These are phyloP conservation scores for Perccottus glenii DNA, from an alignment of 2,113 vertebrate genomes.

Conservation along the genomic window DNA sequence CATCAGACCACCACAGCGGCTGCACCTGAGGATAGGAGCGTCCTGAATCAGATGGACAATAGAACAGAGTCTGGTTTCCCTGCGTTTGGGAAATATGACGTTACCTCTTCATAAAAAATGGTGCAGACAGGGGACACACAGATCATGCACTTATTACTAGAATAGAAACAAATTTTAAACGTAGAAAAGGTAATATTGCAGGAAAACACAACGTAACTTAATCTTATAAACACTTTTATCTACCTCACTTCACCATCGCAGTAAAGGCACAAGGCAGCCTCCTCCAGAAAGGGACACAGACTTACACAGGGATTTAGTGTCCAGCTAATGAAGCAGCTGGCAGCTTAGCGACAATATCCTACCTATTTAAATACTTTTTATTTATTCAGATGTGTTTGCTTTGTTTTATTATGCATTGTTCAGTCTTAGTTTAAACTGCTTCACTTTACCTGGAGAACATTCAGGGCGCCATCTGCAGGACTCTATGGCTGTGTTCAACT, in stretches of 20 bases:
- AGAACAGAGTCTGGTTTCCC: background rate
- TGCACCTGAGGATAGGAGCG: slow-evolving; percentile 60
- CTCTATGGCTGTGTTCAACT: slow-evolving; percentile 29
- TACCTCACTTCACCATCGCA: slow-evolving; percentile 62
- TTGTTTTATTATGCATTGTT: slow-evolving; percentile 20
- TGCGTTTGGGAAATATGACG: slow-evolving; percentile 10
- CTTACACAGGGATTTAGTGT: slow-evolving; percentile 19
- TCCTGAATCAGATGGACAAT: background rate
- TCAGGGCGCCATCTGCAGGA: slow-evolving; percentile 31
- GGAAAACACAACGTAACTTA: slow-evolving; percentile 43
- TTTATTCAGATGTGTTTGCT: slow-evolving; percentile 41
- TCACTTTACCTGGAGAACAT: slow-evolving; percentile 10
- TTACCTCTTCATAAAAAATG: slow-evolving; percentile 28
- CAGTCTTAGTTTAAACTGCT: slow-evolving; percentile 4
- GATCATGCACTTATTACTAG: slow-evolving; percentile 47
- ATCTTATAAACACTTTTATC: slow-evolving; percentile 50
- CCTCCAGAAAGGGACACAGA: slow-evolving; percentile 8
- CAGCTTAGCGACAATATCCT: slow-evolving; percentile 31
- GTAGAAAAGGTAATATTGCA: slow-evolving; percentile 8
- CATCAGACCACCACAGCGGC: slow-evolving; percentile 26
- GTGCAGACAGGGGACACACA: slow-evolving; percentile 42
- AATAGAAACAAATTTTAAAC: background rate
- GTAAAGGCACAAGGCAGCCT: slow-evolving; percentile 22
- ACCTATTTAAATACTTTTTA: slow-evolving; percentile 59
- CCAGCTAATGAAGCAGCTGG: slow-evolving; percentile 43